Conservation (phyloP, 2,888 invertebrate species). For the Oxycera nigricornis region DNA sequence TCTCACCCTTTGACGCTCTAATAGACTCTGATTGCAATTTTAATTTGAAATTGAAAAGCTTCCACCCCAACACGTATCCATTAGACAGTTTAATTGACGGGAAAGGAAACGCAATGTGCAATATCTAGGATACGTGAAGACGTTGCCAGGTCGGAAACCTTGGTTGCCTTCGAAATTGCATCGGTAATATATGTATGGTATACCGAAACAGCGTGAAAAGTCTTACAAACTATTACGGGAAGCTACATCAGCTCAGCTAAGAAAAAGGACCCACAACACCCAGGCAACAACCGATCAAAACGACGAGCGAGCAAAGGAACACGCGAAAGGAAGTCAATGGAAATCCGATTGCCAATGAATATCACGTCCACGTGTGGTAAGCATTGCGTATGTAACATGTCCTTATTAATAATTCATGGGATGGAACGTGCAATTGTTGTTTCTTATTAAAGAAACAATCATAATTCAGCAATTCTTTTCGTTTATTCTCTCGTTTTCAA, state of each 20-base stretch:
- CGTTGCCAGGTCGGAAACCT: not conserved
- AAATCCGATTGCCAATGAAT: slow-evolving; percentile 4
- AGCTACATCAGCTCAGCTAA: not conserved
- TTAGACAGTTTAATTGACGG: slow-evolving; percentile 18
- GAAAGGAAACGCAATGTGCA: slow-evolving; percentile 3
- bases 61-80: not conserved
- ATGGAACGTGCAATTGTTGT: slow-evolving; percentile 16
- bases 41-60: not conserved
- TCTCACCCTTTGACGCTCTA: too few relatives aligned
- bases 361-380: slow-evolving; percentile 12
- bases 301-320: not conserved
- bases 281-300: too few relatives aligned
- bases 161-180: not conserved
- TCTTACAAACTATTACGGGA: too few relatives aligned
- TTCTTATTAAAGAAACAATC: slow-evolving; percentile 24
- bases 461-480: slow-evolving; percentile 21
- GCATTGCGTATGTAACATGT: slow-evolving; percentile 19
- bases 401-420: slow-evolving; percentile 27
- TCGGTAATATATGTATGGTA: not conserved
- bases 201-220: too few relatives aligned
- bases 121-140: not conserved
- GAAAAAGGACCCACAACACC: not conserved
- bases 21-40: slow-evolving; percentile 8
- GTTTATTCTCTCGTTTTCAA: not conserved
- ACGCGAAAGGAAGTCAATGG: slow-evolving; percentile 15